Percentiles rank a stretch among this genome's conserved stretches.
Evolutionary conservation across 2,797 vertebrate species (phyloP).

Genomic region (Falco berigora): DNA sequence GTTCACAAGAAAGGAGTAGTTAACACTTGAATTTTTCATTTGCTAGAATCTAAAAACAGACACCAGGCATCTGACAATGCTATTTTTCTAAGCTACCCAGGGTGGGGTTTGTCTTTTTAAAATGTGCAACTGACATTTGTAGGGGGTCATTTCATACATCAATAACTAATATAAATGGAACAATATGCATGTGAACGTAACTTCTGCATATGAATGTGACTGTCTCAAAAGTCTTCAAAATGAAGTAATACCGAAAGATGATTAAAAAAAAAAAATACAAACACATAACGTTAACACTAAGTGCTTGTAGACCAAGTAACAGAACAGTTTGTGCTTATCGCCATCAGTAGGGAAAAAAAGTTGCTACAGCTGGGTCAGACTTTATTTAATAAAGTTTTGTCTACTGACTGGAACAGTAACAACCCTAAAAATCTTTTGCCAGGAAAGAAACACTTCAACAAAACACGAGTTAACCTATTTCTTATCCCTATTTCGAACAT

Average conservation of each 20-base stretch:
- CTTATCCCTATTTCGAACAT: neutral
- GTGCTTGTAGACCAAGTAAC: neutral
- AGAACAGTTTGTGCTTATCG: neutral
- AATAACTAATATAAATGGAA: neutral
- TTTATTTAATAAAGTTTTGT: neutral
- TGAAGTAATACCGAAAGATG: neutral
- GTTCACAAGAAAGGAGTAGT: neutral
- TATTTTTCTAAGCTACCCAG: neutral
- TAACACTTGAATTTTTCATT: neutral
- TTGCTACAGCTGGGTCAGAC: neutral
- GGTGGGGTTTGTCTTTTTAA: neutral
- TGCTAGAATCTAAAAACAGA: neutral
- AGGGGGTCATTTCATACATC: neutral
- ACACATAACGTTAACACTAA: neutral
- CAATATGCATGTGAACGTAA: neutral
- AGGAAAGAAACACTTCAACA: neutral
- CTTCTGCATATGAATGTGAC: neutral
- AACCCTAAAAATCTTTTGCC: neutral
- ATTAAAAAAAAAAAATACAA: neutral
- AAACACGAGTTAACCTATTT: neutral
- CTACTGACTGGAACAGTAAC: neutral
- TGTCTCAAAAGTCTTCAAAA: neutral
- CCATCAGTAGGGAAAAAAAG: neutral
- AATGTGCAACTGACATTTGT: neutral
- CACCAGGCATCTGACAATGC: neutral